Evolutionary conservation across 2,888 invertebrate genomes (phyloP), one percentile per base, ranked within the genome.

Genomic region (Acleris literana): DNA sequence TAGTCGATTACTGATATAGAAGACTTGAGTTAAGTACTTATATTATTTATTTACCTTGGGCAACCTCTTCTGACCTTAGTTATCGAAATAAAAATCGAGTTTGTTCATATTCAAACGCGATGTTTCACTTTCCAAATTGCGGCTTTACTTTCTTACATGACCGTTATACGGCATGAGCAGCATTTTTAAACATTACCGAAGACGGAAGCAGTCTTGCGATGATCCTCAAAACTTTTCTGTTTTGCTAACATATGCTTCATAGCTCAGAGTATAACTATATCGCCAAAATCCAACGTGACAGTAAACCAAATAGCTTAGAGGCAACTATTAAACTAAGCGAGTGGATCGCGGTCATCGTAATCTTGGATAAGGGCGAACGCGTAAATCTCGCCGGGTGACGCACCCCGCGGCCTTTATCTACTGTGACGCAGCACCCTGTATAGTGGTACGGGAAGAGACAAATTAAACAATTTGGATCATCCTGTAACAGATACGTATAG

Each of bases 321-420:
- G 56, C 68, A 75, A 84, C 84, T 83, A 87, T 88, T 88, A 87
- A 88, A 85, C 88, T 88, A 89, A 90, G 89, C 88, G 90, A 90
- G 86, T 90, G 87, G 88, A 85, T 88, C 87, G 88, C 86, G 90
- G 92, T 92, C 92, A 92, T 91, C 91, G 89, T 92, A 92, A 92
- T 92, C 92, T 92, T 90, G 92, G 91, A 90, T 92, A 92, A 90
- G 91, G 92, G 92, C 87, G 86, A 85, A 81, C 79, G 79, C 84
- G 90, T 92, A 91, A 92, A 92, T 92, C 92, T 90, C 83, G 83
- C 74, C 74, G 86, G 89, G 88, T 86, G 90, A 89, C 88, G 81
- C 74, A 83, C 90, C 85, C 83, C 83, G 83, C 86, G 90, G 89
- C 89, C 89, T 90, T 90, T 92, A 92, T 92, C 92, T 91, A 88